phyloP scores from a whole-genome alignment of 2,113 vertebrate species.

The Macaca nemestrina region DNA sequence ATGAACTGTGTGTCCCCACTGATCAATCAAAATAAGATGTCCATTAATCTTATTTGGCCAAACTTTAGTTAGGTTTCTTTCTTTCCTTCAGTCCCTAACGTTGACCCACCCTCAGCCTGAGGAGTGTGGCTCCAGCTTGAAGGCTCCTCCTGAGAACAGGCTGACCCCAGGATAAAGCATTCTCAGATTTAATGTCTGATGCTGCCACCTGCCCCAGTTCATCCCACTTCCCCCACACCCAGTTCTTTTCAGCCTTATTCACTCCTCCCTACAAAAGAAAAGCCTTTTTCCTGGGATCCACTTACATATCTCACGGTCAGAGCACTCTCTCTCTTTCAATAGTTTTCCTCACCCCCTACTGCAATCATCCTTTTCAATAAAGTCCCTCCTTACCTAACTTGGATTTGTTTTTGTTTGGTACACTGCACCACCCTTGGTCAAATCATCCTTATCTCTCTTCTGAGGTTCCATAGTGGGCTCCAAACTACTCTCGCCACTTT shows the following conservation, averaged over 20 bases:
- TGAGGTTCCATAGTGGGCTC: not conserved
- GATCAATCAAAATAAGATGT: not conserved
- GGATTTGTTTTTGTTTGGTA: not conserved
- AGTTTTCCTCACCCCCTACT: not conserved
- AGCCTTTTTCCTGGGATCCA: not conserved
- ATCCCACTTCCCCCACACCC: not conserved
- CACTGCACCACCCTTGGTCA: not conserved
- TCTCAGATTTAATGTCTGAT: not conserved
- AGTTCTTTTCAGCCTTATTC: not conserved
- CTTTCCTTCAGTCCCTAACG: not conserved
- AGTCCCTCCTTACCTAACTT: not conserved
- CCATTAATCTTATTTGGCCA: not conserved
- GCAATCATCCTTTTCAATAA: not conserved
- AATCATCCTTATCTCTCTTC: not conserved
- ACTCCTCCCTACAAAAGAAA: not conserved
- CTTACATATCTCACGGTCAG: not conserved
- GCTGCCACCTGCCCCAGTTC: not conserved
- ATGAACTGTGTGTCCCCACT: not conserved
- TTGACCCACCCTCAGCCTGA: not conserved
- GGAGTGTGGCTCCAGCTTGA: too few species aligned
- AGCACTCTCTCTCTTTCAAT: not conserved
- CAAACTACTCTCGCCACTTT: not conserved
- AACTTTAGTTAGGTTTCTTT: not conserved
- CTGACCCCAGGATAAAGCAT: not conserved
- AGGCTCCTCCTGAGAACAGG: not conserved